Evolutionary conservation across 2,797 vertebrate genomes (phyloP).

Genomic region (Sebastes iracundus): DNA sequence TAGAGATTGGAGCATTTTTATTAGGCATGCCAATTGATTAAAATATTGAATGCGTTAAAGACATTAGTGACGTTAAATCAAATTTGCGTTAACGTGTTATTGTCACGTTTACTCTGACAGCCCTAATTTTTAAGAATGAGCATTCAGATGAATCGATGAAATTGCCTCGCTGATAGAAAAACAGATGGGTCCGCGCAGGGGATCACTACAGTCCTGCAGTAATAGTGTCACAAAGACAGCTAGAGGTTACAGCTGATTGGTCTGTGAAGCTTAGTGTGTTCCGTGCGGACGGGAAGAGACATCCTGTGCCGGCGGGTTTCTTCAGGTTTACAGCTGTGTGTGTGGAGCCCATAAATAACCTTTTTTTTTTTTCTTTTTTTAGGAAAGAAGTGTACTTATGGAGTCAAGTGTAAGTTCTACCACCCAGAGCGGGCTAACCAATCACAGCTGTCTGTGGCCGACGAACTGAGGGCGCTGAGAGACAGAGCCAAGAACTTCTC

Average conservation of each 20-base stretch:
- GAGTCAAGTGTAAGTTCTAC: conserved; percentile 92
- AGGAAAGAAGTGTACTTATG: conserved; percentile 94
- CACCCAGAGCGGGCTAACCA: conserved; percentile 86
- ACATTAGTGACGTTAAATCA: background rate
- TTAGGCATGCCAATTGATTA: too few species aligned
- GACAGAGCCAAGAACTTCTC: conserved; percentile 62
- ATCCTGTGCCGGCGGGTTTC: background rate
- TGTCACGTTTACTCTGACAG: too few species aligned
- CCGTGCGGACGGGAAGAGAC: background rate
- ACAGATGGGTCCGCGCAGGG: background rate
- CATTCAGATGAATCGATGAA: background rate
- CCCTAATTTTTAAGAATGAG: background rate
- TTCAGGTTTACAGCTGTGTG: background rate
- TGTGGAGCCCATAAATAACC: background rate
- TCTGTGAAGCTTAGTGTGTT: conserved; percentile 5
- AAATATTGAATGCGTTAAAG: background rate
- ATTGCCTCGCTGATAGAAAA: background rate
- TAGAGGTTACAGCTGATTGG: conserved; percentile 13
- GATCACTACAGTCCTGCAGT: background rate
- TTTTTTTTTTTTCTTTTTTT: conserved; percentile 20
- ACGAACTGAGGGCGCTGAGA: conserved; percentile 87
- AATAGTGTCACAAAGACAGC: background rate
- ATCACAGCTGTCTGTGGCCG: conserved; percentile 87
- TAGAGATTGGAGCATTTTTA: background rate
- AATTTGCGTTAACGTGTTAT: too few species aligned